Conservation (phyloP, 2,113 vertebrate species). For the Ptyas mucosa region DNA sequence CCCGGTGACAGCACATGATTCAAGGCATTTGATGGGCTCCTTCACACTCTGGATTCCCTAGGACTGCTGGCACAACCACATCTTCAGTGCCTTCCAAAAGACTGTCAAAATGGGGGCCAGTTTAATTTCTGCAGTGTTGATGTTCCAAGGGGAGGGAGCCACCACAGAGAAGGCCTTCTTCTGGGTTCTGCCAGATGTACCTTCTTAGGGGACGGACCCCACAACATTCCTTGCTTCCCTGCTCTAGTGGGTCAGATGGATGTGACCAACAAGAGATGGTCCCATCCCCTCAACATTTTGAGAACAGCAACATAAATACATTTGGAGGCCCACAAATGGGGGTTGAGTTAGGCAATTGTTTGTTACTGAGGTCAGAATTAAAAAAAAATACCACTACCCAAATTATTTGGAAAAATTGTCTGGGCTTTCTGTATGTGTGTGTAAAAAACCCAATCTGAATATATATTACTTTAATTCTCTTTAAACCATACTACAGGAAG, state of each 20-base stretch:
- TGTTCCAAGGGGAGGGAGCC: background rate
- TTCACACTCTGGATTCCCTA: background rate
- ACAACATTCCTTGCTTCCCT: background rate
- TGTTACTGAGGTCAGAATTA: background rate
- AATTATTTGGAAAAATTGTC: background rate
- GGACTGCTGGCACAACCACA: background rate
- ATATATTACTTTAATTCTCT: background rate
- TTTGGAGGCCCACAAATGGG: background rate
- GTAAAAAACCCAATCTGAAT: background rate
- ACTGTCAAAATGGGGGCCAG: background rate
- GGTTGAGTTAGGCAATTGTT: background rate
- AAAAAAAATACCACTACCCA: background rate
- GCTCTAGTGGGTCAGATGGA: background rate
- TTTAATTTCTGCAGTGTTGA: background rate
- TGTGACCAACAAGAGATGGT: background rate
- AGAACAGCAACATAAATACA: background rate
- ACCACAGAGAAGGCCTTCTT: background rate
- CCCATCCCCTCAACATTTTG: background rate
- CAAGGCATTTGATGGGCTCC: background rate
- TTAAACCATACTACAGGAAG: slow-evolving; percentile 35
- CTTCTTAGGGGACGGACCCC: background rate
- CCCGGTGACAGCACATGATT: background rate
- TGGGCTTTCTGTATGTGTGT: background rate
- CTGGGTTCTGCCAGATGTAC: background rate
- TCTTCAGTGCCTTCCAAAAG: background rate